A percentile compares a stretch with the other conserved stretches of the same genome.
Evolutionary conservation across 2,888 invertebrate genomes (phyloP).

Genomic region (Dendrolimus houi): DNA sequence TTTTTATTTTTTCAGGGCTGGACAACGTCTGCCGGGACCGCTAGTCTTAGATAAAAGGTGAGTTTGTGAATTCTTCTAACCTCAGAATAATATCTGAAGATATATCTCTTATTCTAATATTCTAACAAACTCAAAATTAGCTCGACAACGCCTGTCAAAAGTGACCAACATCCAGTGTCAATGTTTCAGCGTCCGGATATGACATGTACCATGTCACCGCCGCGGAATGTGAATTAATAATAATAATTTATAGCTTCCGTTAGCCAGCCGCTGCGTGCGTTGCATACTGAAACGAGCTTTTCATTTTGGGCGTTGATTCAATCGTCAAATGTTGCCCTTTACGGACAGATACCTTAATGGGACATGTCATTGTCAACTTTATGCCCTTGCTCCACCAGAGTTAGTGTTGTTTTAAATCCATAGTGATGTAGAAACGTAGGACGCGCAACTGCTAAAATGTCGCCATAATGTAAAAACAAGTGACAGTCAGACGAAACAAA

Average conservation of each 20-base stretch:
- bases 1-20: too few species aligned
- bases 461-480: too few species aligned
- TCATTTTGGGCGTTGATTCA: background rate
- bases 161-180: background rate
- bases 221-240: background rate
- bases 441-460: too few species aligned
- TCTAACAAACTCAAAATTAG: background rate
- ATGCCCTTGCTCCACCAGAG: too few species aligned
- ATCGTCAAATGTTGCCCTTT: background rate
- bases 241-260: background rate
- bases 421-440: too few species aligned
- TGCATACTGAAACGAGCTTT: background rate
- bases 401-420: too few species aligned
- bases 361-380: background rate
- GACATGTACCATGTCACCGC: background rate
- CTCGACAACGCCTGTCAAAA: background rate
- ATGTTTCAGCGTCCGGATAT: background rate
- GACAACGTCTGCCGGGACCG: too few species aligned
- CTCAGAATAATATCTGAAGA: too few species aligned
- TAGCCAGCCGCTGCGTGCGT: background rate
- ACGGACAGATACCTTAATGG: background rate
- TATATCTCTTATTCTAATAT: background rate
- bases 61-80: too few species aligned
- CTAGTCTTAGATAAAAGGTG: too few species aligned
- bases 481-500: too few species aligned